Evolutionary conservation across 2,888 invertebrate species (phyloP).

Genomic region (Hypena proboscidalis): DNA sequence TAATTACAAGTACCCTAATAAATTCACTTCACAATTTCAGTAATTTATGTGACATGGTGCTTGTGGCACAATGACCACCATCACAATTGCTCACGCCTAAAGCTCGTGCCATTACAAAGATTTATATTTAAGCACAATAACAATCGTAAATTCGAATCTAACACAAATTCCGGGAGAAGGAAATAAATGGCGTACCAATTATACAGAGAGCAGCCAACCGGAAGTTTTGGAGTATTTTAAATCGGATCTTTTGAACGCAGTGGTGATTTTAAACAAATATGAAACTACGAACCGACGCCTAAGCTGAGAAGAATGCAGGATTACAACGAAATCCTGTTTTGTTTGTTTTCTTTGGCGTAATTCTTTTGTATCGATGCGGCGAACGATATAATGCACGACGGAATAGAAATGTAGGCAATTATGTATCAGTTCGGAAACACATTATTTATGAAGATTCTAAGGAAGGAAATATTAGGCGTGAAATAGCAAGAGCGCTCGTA

Average conservation of each 20-base stretch:
- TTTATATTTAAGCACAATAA: constrained; percentile 73
- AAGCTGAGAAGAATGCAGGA: constrained; percentile 76
- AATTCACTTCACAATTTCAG: constrained; percentile 46
- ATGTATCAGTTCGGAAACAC: constrained; percentile 13
- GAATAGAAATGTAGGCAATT: constrained; percentile 37
- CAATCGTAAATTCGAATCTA: constrained; percentile 72
- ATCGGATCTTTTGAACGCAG: constrained; percentile 67
- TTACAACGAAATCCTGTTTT: constrained; percentile 83
- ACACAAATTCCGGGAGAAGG: constrained; percentile 66
- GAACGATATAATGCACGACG: constrained; percentile 20
- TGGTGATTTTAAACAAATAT: constrained; percentile 79
- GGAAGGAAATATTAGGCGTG: not conserved
- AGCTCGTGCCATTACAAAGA: constrained; percentile 77
- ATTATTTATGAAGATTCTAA: constrained; percentile 12
- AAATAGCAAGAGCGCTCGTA: not conserved
- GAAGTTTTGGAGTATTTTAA: constrained; percentile 78
- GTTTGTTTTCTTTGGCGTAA: constrained; percentile 81
- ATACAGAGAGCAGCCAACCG: constrained; percentile 74
- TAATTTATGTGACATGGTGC: constrained; percentile 53
- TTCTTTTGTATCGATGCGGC: constrained; percentile 63
- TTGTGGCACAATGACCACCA: constrained; percentile 58
- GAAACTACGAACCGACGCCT: constrained; percentile 65
- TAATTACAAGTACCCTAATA: constrained; percentile 52
- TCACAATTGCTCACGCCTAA: constrained; percentile 70
- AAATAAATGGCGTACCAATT: constrained; percentile 81